Conservation (phyloP, 2,797 vertebrate genomes). For the Loriculus beryllinus region DNA sequence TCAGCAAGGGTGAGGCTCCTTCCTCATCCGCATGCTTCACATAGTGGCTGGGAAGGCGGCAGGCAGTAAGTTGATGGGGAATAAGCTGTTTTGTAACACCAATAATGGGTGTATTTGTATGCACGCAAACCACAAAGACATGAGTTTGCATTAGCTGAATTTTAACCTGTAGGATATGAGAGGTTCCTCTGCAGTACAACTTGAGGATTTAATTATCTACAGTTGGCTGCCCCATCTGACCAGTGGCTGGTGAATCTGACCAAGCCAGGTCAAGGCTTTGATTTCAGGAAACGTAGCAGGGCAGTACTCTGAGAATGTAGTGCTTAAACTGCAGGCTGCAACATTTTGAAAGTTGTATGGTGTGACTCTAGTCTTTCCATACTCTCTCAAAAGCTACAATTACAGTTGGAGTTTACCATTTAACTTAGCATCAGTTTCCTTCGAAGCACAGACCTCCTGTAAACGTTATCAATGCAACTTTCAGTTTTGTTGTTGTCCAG, state of each 20-base stretch:
- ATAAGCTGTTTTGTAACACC: background rate
- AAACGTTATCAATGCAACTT: background rate
- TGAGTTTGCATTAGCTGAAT: background rate
- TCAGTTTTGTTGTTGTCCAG: background rate
- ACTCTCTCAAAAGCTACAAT: background rate
- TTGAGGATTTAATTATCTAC: background rate
- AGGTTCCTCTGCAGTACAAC: background rate
- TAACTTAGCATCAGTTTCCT: background rate
- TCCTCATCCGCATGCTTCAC: background rate
- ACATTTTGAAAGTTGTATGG: background rate
- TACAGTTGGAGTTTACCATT: background rate
- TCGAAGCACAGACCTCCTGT: background rate
- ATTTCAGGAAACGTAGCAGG: background rate
- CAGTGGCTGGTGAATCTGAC: background rate
- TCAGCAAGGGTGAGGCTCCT: fast-evolving
- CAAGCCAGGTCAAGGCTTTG: background rate
- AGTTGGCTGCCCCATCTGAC: background rate
- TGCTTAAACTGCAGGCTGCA: background rate
- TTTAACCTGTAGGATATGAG: background rate
- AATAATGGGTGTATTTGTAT: background rate
- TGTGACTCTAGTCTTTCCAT: background rate
- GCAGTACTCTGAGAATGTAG: background rate
- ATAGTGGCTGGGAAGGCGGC: fast-evolving
- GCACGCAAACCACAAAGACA: background rate
- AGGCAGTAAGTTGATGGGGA: background rate